These are phyloP conservation scores for Porites divaricata DNA, from an alignment of 92 coral and sea anemone species.

Conservation along the genomic window DNA sequence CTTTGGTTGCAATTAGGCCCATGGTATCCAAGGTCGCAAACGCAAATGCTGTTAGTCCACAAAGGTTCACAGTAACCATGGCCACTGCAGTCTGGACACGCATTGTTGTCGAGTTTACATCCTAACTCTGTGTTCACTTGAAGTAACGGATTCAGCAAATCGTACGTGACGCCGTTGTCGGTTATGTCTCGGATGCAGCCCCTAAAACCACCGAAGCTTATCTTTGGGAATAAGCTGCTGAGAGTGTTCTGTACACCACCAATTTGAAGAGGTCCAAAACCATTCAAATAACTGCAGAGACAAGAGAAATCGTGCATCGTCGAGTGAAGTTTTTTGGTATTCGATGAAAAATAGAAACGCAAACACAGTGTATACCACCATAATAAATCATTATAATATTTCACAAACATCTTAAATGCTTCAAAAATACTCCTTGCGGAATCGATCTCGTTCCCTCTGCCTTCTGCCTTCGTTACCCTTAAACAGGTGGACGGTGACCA, in stretches of 20 bases:
- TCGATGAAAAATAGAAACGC: too few relatives aligned
- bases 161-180: constrained; percentile 89
- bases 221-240: constrained; percentile 37
- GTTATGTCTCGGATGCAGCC: constrained; percentile 90
- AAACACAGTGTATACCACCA: too few relatives aligned
- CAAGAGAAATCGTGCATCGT: too few relatives aligned
- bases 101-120: constrained; percentile 62
- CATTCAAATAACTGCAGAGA: constrained; percentile 77
- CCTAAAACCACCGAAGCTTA: constrained; percentile 66
- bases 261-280: constrained; percentile 98
- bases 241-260: constrained; percentile 85
- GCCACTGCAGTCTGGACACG: constrained; percentile 77
- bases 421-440: too few relatives aligned
- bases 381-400: too few relatives aligned
- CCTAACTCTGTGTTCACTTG: constrained; percentile 77
- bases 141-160: constrained; percentile 75
- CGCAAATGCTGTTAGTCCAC: constrained; percentile 76
- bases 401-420: too few relatives aligned
- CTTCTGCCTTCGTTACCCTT: too few relatives aligned
- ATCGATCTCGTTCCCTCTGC: too few relatives aligned
- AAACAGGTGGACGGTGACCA: too few relatives aligned
- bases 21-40: constrained; percentile 83
- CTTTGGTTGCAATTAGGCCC: constrained; percentile 79
- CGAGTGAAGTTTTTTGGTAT: too few relatives aligned
- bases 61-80: constrained; percentile 91